Base-by-base conservation (phyloP, 2,797 vertebrate genomes). In the Perodicticus potto region DNA sequence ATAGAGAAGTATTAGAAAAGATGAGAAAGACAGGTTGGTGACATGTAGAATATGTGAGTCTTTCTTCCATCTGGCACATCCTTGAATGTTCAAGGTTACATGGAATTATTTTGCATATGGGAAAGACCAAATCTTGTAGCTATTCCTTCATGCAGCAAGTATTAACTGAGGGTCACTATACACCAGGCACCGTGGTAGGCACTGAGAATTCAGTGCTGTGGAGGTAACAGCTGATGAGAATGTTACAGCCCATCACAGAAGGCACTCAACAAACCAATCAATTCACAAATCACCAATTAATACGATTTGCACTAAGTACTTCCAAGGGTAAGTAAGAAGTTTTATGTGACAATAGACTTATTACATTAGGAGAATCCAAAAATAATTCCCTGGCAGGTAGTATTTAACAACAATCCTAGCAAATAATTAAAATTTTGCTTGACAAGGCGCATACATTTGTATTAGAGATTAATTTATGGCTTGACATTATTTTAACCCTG, bases 371-470 rank as follows among this genome's bases (percentile, higher is more conserved):
- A 23, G 23, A 34, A 23, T 82, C 27, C 83, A 45, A 86, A 91
- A 86, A 73, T 25, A 40, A 74, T 93, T 95, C 69, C 23, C 2
- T 23, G 88, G 17, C 12, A 69, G 9, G 27, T 55, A 55, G 81
- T 69, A 81, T 59, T 88, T 87, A 63, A 78, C 34, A 72, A 83
- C n/a, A 86, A 11, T 0, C 34, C 74, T 45, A 20, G 72, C 1
- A 91, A 84, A 86, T 82, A 80, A 69, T 45, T 78, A 59, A 81
- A 94, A 93, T 80, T 95, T 86, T 55, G 5, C 6, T 88, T 91
- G 77, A 49, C 23, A 27, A 74, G 53, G 2, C 59, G 3, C 3
- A 61, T 78, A 61, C 12, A 59, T 82, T 67, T 95, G 13, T 53
- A 29, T 80, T 95, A 84, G 49, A 86, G 22, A 49, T 67, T 3